A percentile compares a stretch with the other conserved stretches of the same genome.
These are phyloP conservation scores for Kuschelorhynchus macadamiae DNA, from an alignment of 2,888 invertebrate genomes.

Conservation along the genomic window DNA sequence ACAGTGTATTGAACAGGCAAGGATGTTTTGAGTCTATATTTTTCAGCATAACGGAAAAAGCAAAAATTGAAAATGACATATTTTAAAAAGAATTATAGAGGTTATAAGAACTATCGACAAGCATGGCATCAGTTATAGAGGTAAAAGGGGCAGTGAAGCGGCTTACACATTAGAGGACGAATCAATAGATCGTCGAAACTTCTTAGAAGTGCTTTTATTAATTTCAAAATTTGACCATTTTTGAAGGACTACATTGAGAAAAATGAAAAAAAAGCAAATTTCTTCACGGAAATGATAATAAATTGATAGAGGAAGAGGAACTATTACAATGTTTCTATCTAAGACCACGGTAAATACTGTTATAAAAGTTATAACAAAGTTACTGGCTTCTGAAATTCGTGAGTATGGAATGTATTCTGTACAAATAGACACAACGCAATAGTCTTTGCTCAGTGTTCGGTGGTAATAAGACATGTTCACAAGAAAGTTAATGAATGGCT, in stretches of 20 bases:
- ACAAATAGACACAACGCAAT: constrained; percentile 10
- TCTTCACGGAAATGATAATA: not conserved
- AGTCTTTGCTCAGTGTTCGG: constrained; percentile 1
- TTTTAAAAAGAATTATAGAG: too few species aligned
- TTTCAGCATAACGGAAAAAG: too few species aligned
- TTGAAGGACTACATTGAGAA: too few species aligned
- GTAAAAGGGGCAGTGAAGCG: not conserved
- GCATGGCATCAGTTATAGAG: too few species aligned
- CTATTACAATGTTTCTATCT: too few species aligned
- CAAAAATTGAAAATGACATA: too few species aligned
- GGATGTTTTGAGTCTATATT: too few species aligned
- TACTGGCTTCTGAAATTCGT: not conserved
- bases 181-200: constrained; percentile 1
- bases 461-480: not conserved
- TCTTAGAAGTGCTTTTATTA: constrained; percentile 7
- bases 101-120: too few species aligned
- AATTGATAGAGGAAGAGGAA: not conserved
- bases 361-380: not conserved
- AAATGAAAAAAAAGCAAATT: too few species aligned
- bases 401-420: not conserved
- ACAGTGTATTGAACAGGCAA: too few species aligned
- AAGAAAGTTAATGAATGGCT: not conserved
- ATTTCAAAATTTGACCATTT: constrained; percentile 19
- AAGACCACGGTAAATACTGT: too few species aligned
- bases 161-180: not conserved